phyloP scores from a whole-genome alignment of 2,888 invertebrate species.

The Spisula solida region DNA sequence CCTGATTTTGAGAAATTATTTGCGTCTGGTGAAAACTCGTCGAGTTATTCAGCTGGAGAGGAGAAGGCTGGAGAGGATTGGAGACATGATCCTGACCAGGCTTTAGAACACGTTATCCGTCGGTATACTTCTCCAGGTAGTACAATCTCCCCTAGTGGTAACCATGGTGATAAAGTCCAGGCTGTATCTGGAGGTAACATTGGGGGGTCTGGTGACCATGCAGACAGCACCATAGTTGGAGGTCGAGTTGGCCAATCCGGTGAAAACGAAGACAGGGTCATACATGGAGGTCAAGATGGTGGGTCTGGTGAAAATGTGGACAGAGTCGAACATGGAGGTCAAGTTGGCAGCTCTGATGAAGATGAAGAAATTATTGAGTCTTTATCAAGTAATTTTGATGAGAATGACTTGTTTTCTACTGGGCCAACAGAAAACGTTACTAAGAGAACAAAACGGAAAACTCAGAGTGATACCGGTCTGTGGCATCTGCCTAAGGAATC shows the following conservation, averaged over 20 bases:
- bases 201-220: not conserved
- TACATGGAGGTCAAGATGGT: not conserved
- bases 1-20: slow-evolving; percentile 44
- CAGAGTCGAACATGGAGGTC: not conserved
- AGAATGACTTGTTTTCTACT: not conserved
- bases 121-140: not conserved
- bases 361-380: slow-evolving; percentile 5
- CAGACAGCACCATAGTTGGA: not conserved
- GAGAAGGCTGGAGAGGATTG: slow-evolving; percentile 31
- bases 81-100: slow-evolving; percentile 25
- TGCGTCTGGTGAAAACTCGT: not conserved
- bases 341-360: not conserved
- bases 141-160: not conserved
- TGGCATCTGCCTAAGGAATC: not conserved
- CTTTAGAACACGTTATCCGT: not conserved
- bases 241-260: not conserved
- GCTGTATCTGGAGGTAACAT: not conserved
- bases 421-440: not conserved
- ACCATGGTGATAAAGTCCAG: not conserved
- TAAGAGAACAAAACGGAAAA: not conserved
- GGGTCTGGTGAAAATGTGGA: not conserved
- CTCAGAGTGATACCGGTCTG: not conserved
- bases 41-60: not conserved
- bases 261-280: not conserved
- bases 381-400: not conserved